Conservation (phyloP, 2,888 invertebrate species). For the Lutraria lutraria region DNA sequence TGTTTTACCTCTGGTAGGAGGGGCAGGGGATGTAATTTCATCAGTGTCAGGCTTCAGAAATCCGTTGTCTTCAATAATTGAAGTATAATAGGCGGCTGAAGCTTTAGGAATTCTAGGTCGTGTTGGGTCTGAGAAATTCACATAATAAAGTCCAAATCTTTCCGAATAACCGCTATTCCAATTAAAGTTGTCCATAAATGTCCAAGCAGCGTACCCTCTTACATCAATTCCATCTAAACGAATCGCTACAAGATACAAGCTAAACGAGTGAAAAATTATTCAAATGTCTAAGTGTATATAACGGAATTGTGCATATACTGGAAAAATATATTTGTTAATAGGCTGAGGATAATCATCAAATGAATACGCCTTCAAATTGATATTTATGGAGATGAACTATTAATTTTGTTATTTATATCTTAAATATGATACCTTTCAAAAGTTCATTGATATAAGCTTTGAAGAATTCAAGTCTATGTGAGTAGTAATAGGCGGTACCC, state of each 20-base stretch:
- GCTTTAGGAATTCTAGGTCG: constrained; percentile 90
- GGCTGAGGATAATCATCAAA: background rate
- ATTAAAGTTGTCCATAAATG: constrained; percentile 93
- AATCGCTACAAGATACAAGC: constrained; percentile 56
- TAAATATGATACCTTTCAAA: constrained; percentile 80
- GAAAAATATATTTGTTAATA: background rate
- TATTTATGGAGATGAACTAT: too few relatives aligned
- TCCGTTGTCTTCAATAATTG: constrained; percentile 69
- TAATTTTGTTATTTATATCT: too few relatives aligned
- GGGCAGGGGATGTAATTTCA: background rate
- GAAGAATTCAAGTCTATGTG: constrained; percentile 80
- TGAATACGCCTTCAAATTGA: background rate
- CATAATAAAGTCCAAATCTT: constrained; percentile 90
- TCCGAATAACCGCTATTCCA: constrained; percentile 92
- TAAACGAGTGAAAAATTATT: background rate
- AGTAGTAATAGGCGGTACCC: too few relatives aligned
- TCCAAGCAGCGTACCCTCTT: constrained; percentile 92
- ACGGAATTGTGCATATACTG: background rate
- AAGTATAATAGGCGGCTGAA: constrained; percentile 87
- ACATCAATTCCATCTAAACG: constrained; percentile 81
- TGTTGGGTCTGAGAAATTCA: constrained; percentile 90
- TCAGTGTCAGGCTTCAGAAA: constrained; percentile 35
- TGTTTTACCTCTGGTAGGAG: background rate
- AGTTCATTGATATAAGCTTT: constrained; percentile 82
- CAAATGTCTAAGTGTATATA: background rate